These are phyloP conservation scores for Plebejus anna DNA, from an alignment of 2,888 invertebrate genomes.

Conservation along the genomic window DNA sequence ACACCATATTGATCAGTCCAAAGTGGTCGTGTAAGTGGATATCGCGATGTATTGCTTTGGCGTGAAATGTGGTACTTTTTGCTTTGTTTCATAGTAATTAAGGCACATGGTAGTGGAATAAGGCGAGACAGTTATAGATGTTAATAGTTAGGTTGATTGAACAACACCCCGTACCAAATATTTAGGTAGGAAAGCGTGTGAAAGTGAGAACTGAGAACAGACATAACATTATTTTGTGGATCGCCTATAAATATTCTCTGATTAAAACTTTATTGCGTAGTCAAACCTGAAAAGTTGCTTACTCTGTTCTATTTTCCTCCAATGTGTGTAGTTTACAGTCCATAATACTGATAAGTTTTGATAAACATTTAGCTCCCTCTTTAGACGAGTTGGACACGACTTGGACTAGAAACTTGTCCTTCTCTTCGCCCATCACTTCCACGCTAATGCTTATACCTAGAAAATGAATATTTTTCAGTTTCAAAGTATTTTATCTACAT, in stretches of 20 bases:
- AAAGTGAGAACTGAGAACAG: too few relatives aligned
- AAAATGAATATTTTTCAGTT: constrained; percentile 31
- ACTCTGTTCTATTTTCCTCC: constrained; percentile 83
- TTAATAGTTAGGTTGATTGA: too few relatives aligned
- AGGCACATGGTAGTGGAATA: too few relatives aligned
- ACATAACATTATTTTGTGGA: too few relatives aligned
- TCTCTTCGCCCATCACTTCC: constrained; percentile 67
- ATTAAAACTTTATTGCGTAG: neutral
- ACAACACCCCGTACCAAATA: too few relatives aligned
- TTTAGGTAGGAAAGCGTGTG: too few relatives aligned
- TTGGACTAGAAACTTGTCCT: constrained; percentile 80
- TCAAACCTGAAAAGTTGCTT: constrained; percentile 39
- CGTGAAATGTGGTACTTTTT: too few relatives aligned
- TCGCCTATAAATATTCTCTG: neutral
- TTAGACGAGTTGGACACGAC: constrained; percentile 80
- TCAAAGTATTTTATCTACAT: neutral
- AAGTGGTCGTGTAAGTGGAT: too few relatives aligned
- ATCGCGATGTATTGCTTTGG: too few relatives aligned
- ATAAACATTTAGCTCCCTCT: constrained; percentile 78
- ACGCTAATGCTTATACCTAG: constrained; percentile 67
- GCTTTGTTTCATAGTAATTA: too few relatives aligned
- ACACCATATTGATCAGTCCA: neutral
- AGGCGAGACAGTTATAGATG: too few relatives aligned
- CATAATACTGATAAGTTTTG: constrained; percentile 80
- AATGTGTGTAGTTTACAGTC: constrained; percentile 81